phyloP scores from a whole-genome alignment of 2,888 invertebrate species.

The Tridacna gigas region DNA sequence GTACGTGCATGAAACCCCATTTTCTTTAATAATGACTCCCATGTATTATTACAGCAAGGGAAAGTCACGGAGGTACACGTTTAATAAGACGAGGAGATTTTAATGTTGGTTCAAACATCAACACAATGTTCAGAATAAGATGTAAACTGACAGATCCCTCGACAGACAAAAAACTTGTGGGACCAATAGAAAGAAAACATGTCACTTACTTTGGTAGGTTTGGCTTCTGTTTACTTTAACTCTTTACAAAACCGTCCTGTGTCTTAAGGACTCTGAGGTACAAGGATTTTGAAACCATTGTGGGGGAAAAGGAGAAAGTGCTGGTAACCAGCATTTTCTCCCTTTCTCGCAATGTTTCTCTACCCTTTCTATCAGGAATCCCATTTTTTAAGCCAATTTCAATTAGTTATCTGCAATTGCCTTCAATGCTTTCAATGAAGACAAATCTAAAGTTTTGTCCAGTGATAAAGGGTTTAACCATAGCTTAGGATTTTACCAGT shows the following conservation, averaged over 20 bases:
- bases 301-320: neutral
- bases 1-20: no score
- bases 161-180: constrained; percentile 78
- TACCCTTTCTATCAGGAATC: no score
- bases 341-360: neutral
- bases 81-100: constrained; percentile 96
- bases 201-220: constrained; percentile 92
- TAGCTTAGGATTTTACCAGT: no score
- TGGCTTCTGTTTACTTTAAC: no score
- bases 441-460: no score
- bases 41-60: constrained; percentile 79
- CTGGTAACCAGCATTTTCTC: neutral
- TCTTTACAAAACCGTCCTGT: neutral
- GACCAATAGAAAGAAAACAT: constrained; percentile 90
- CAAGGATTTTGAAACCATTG: neutral
- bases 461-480: no score
- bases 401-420: no score
- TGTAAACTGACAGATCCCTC: constrained; percentile 89
- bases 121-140: constrained; percentile 94
- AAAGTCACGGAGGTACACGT: constrained; percentile 92
- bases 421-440: no score
- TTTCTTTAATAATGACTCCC: no score
- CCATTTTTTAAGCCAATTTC: no score
- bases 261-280: neutral
- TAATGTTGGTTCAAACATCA: constrained; percentile 90